Base-by-base conservation (phyloP, 2,113 vertebrate genomes). In the Microtus oregoni region DNA sequence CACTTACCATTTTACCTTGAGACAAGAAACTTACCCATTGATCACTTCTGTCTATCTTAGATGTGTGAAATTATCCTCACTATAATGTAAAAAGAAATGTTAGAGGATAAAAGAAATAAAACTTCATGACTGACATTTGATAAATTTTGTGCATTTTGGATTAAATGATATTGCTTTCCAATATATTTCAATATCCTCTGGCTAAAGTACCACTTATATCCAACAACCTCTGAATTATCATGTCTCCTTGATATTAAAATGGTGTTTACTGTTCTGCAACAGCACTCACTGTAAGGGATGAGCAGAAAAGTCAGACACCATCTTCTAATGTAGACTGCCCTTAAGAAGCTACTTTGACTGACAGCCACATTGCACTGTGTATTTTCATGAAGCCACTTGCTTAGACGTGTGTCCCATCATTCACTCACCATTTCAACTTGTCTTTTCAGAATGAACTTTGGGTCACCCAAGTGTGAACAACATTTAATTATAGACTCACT, bases 391-490 rank as follows among this genome's bases (percentile, higher is more conserved):
- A 94, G 55, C 7, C 41, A 83, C 41, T 92, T 94, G 78, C 44
- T 86, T 61, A 94, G 85, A 94, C 67, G n/a, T 82, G 3, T 86
- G 20, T 91, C 76, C 90, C 77, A 92, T 94, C 50, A 94, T n/a
- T 96, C 86, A 95, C 32, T 22, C 58, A 58, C 35, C 9, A 81
- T 86, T 92, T 96, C 86, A 94, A 75, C 47, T 90, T 94, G 44
- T 89, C 72, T 97, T 97, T 96, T 68, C 61, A 92, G 19, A 68
- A 35, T 97, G 67, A 91, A 89, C 38, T 86, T 72, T 73, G 85
- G 68, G 72, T 11, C 67, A 92, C 67, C 55, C 65, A 95, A 35
- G 70, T 92, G 81, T 93, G 92, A 97, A 93, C 26, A 90, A n/a
- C 26, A 95, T 58, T 94, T 85, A 86, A 91, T 91, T 94, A 94